A percentile compares a stretch with the other conserved stretches of the same genome.
Conservation (phyloP, 2,113 vertebrate species). For the Larimichthys polyactis region DNA sequence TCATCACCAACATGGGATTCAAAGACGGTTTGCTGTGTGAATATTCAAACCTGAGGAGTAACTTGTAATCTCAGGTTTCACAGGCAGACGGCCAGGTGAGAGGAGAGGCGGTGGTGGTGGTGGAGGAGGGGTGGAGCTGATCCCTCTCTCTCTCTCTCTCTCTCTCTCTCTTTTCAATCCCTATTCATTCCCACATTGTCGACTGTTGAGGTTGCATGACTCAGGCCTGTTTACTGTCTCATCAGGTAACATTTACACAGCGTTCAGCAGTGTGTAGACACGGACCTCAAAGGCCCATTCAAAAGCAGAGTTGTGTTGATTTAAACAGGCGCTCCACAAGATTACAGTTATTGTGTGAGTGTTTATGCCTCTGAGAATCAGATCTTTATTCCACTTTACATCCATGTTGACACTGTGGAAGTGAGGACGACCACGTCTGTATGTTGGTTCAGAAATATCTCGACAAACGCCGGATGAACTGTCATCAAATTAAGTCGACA, state of each 20-base stretch:
- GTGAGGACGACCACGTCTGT: neutral
- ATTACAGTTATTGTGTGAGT: neutral
- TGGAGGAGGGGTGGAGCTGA: neutral
- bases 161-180: slow-evolving; percentile 1
- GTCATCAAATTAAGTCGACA: neutral
- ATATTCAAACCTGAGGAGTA: slow-evolving; percentile 43
- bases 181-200: slow-evolving; percentile 26
- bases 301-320: neutral
- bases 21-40: neutral
- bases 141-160: slow-evolving; percentile 19
- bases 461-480: neutral
- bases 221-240: slow-evolving; percentile 6
- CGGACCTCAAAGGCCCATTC: neutral
- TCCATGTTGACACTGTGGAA: neutral
- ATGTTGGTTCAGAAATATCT: neutral
- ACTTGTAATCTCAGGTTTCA: slow-evolving; percentile 45
- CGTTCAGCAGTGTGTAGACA: neutral
- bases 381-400: neutral
- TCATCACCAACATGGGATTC: neutral
- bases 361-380: neutral
- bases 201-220: neutral
- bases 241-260: slow-evolving; percentile 31
- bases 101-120: slow-evolving; percentile 5
- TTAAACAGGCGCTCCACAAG: neutral
- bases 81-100: slow-evolving; percentile 46